Percentiles rank a stretch among this genome's conserved stretches.
These are phyloP conservation scores for Tringa solitaria DNA, from an alignment of 2,113 vertebrate genomes.

Conservation along the genomic window DNA sequence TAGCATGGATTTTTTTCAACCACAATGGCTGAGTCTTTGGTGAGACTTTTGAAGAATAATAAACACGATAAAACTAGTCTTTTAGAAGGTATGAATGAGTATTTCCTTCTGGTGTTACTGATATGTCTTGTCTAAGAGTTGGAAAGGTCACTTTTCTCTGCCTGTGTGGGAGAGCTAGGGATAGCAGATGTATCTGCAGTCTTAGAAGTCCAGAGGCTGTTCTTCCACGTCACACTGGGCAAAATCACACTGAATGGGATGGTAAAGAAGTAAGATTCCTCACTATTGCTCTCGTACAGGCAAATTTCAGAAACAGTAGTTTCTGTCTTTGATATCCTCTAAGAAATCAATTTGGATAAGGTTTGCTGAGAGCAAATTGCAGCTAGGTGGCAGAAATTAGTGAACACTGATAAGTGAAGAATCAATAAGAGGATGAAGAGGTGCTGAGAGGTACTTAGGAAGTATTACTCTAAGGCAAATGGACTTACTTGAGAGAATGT, in stretches of 20 bases:
- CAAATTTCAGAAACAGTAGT: neutral
- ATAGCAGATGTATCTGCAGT: neutral
- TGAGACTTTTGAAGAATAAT: neutral
- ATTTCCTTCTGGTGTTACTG: neutral
- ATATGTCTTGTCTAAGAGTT: neutral
- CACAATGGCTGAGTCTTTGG: neutral
- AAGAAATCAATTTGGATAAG: neutral
- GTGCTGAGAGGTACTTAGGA: neutral
- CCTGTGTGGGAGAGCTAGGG: rapidly evolving
- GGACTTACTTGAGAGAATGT: neutral
- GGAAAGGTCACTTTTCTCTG: neutral
- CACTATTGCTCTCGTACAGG: neutral
- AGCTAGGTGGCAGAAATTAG: neutral
- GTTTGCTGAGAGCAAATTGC: neutral
- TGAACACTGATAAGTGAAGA: neutral
- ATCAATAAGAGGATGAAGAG: neutral
- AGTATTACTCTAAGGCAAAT: neutral
- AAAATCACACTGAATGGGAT: neutral
- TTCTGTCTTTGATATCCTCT: neutral
- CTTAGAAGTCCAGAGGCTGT: neutral
- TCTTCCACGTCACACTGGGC: neutral
- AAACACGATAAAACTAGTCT: neutral
- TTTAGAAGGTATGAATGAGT: neutral
- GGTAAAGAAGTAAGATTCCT: neutral
- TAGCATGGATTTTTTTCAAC: neutral